Conservation (phyloP, 2,113 vertebrate genomes). For the Chinchilla lanigera region DNA sequence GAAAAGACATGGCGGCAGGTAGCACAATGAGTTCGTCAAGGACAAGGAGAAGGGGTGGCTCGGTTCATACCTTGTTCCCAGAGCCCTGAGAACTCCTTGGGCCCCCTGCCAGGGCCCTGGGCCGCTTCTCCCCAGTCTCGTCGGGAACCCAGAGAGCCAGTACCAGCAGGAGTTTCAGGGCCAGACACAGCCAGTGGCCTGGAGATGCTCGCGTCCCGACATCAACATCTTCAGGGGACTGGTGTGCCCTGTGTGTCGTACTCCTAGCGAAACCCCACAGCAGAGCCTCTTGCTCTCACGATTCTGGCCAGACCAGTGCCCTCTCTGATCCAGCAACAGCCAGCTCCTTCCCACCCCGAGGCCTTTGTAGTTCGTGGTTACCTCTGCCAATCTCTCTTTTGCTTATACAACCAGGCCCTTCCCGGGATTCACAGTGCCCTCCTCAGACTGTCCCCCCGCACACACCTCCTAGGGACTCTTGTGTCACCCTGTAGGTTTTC, state of each 20-base stretch:
- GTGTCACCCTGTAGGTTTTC: not conserved
- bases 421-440: not conserved
- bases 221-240: not conserved
- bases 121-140: not conserved
- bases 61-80: not conserved
- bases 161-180: not conserved
- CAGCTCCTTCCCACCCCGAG: not conserved
- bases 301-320: not conserved
- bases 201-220: not conserved
- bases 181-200: not conserved
- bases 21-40: not conserved
- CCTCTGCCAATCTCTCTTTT: not conserved
- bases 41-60: not conserved
- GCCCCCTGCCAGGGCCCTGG: not conserved
- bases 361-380: not conserved
- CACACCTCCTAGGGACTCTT: not conserved
- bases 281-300: not conserved
- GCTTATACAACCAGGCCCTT: not conserved
- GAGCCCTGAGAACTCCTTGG: not conserved
- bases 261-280: not conserved
- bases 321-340: not conserved
- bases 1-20: not conserved
- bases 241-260: not conserved
- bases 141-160: not conserved
- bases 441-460: not conserved